Base-by-base conservation (phyloP, 2,797 vertebrate genomes). In the Dermochelys coriacea region DNA sequence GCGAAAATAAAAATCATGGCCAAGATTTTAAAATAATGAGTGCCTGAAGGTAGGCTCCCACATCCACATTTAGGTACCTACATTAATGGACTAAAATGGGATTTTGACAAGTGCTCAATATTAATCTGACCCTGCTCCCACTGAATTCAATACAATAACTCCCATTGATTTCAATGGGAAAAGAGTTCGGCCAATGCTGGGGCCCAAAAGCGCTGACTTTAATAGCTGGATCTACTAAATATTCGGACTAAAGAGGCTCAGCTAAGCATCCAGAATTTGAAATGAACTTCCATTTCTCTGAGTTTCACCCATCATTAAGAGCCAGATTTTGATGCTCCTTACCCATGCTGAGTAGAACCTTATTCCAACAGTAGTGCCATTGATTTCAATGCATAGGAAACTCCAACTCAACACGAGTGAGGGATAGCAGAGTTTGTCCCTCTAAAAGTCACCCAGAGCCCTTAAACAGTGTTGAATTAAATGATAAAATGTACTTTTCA, bases 271-370 rank as follows among this genome's bases (percentile, higher is more conserved):
- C 54, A 25, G 49, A 59, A 84, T 45, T 37, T 86, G 49, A 84
- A 31, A 51, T 57, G 31, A 92, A 82, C 91, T 45, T 90, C 59
- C n/a, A 86, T 51, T 50, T 91, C 18, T 81, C 45, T 37, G 55
- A 37, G 10, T 92, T n/a, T 54, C 23, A 80, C 8, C 37, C 19
- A 78, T 18, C 29, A 51, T 52, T 57, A 87, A 55, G 71, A 91
- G 27, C 4, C 0, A 1, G 23, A 75, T 37, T 0, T 45, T 37
- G 77, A 86, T 47, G 57, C 47, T 6, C 34, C 85, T 89, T 51
- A 21, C 51, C 23, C 5, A 79, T 41, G 19, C 23, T 86, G 59
- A 85, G 95, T 5, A 47, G 21, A 4, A 59, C 27, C 11, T 54
- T 83, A 77, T 12, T 45, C 27, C 41, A 55, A 51, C 8, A 52